Percentiles rank a stretch among this genome's conserved stretches.
Evolutionary conservation across 1,140 invertebrate species (phyloP).

Genomic region (Phymastichus coffea): DNA sequence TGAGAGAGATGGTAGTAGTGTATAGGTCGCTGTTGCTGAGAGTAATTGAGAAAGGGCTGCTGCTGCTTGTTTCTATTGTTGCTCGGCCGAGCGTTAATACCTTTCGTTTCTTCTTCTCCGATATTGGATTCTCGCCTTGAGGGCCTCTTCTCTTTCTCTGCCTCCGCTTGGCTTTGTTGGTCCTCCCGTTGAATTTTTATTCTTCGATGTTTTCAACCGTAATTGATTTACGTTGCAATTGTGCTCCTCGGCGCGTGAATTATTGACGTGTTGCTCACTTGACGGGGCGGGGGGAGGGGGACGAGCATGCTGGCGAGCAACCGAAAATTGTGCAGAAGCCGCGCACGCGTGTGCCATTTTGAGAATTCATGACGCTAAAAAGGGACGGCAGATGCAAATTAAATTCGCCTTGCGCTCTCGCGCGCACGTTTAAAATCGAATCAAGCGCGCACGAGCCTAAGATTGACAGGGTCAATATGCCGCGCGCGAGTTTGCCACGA

Average conservation of each 20-base stretch:
- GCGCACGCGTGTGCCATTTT: too few relatives aligned
- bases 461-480: conserved; percentile 51
- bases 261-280: background rate
- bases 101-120: background rate
- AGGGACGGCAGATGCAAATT: too few relatives aligned
- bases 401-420: too few relatives aligned
- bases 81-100: conserved; percentile 17
- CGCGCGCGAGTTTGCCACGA: conserved; percentile 45
- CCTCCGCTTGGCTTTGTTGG: background rate
- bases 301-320: too few relatives aligned
- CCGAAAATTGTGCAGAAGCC: too few relatives aligned
- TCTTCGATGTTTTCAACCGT: background rate
- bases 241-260: background rate
- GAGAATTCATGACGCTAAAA: too few relatives aligned
- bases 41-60: conserved; percentile 23
- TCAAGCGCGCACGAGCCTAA: conserved; percentile 4
- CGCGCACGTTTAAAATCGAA: too few relatives aligned
- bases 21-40: background rate
- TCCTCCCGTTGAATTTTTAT: conserved; percentile 11
- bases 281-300: background rate
- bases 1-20: background rate
- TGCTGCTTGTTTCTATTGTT: conserved; percentile 15
- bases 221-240: conserved; percentile 9
- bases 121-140: conserved; percentile 18
- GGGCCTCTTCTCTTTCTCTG: background rate